Evolutionary conservation across 1,140 invertebrate genomes (phyloP), one percentile per base, ranked within the genome.

Genomic region (Agrypnia vestita): DNA sequence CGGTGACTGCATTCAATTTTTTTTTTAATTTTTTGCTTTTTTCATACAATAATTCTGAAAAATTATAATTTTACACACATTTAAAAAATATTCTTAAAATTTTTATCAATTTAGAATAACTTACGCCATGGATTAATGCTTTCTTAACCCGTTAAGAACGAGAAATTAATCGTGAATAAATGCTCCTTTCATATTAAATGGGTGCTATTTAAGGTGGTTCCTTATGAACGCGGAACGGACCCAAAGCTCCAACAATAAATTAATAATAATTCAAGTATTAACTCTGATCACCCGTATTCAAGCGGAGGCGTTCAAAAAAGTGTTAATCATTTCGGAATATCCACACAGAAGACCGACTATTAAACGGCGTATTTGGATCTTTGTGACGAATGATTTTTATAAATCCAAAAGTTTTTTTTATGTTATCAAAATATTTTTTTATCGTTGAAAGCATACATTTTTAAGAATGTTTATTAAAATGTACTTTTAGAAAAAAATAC

Each of bases 261-360:
- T 69, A 69, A 69, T 69, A 69, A 69, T 69, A 47, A 69, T 69
- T 69, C 64, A 69, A 47, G 64, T 46, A 47, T 69, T 17, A 35
- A 47, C 64, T 47, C n/a, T 69, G 44, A 69, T 69, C 44, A 69
- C 35, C 55, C 64, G 64, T 47, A 69, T 69, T 69, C 64, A 69
- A 17, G 64, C 43, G 64, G 43, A 51, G 44, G 64, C 43, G 43
- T 47, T 46, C 44, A 47, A 46, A 69, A 69, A 69, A 69, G 64
- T 69, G 64, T 69, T 69, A 69, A 69, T 69, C 64, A 69, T 21
- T 47, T 15, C 0, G 13, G 11, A n/a, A 69, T 69, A 69, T 62
- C 25, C 35, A 62, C 61, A 59, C 55, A 19, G 55, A 10, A 21
- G 55, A 59, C 12, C 17, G 55, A 3, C 55, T 59, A 59, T 43